Percentiles rank a stretch among this genome's conserved stretches.
Evolutionary conservation across 2,888 invertebrate species (phyloP).

Genomic region (Apotomis betuletana): DNA sequence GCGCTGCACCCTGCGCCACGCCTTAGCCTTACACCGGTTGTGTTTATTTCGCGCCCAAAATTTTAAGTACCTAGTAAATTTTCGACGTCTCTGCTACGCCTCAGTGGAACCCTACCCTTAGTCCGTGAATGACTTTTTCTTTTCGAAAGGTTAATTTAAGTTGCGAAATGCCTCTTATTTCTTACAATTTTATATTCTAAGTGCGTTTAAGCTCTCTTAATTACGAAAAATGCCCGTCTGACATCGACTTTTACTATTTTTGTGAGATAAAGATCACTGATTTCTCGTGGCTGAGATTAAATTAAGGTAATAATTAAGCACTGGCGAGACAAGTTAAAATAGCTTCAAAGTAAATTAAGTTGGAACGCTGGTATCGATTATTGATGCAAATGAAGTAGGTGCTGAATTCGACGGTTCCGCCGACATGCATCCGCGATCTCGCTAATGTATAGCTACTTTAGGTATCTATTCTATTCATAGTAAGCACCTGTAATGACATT

Average conservation of each 20-base stretch:
- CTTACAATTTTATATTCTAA: neutral
- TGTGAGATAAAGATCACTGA: neutral
- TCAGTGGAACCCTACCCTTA: neutral
- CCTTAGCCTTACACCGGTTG: too few relatives aligned
- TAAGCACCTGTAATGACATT: too few relatives aligned
- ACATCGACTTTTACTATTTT: neutral
- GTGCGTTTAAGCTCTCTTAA: neutral
- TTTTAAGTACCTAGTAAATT: too few relatives aligned
- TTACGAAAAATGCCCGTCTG: neutral
- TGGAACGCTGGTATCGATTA: constrained; percentile 17
- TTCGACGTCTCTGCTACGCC: too few relatives aligned
- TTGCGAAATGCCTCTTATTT: neutral
- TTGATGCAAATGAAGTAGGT: constrained; percentile 21
- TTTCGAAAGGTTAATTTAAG: constrained; percentile 22
- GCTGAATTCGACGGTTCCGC: too few relatives aligned
- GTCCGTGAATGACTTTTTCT: constrained; percentile 6
- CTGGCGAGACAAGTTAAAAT: constrained; percentile 9
- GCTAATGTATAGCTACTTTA: too few relatives aligned
- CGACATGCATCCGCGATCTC: too few relatives aligned
- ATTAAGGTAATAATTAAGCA: constrained; percentile 8
- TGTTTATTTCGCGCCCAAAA: too few relatives aligned
- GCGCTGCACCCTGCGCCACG: too few relatives aligned
- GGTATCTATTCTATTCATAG: too few relatives aligned
- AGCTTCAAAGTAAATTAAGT: constrained; percentile 7
- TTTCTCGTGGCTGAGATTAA: neutral